Evolutionary conservation across 1,140 invertebrate species (phyloP), one percentile per base, ranked within the genome.

Genomic region (Acromyrmex charruanus): DNA sequence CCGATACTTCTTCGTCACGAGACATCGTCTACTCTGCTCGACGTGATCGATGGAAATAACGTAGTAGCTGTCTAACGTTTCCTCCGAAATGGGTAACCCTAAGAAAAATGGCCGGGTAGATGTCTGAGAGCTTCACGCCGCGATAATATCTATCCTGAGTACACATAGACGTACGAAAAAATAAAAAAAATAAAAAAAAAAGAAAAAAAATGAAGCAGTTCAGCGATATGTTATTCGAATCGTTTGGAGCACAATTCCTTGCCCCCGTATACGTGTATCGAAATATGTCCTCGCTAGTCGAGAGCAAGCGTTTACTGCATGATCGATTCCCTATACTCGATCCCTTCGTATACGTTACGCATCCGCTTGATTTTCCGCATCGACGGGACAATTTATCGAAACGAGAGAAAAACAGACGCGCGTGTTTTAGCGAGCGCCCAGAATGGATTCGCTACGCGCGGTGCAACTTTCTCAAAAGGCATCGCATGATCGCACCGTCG

Each of bases 41-140:
- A 79, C 80, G 75, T 91, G 90, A 91, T 90, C 81, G 89, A 91
- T 91, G 87, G 85, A 90, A 91, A 68, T 87, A 89, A 91, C 63
- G 88, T 84, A 87, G 81, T 86, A 82, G 81, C 82, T 63, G 84
- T 82, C 88, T 85, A 85, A 88, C 71, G 68, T 84, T 77, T 71
- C 69, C 65, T 77, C 74, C 65, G 58, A 69, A 85, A 77, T 85
- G 65, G 71, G 80, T 77, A 65, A 85, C 79, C 31, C 25, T 72
- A 82, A 81, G 71, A 85, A 87, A 58, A 75, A 85, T 69, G 85
- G 77, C 49, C 35, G 55, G 77, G 39, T 74, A 14, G 49, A 69
- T 79, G 65, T 55, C 51, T n/a, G 53, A 58, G 71, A 68, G 75
- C 77, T 69, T 53, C 77, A 49, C 77, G 49, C 77, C 68, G 49